Conservation (phyloP, 2,888 invertebrate genomes). For the Auanema sp. region DNA sequence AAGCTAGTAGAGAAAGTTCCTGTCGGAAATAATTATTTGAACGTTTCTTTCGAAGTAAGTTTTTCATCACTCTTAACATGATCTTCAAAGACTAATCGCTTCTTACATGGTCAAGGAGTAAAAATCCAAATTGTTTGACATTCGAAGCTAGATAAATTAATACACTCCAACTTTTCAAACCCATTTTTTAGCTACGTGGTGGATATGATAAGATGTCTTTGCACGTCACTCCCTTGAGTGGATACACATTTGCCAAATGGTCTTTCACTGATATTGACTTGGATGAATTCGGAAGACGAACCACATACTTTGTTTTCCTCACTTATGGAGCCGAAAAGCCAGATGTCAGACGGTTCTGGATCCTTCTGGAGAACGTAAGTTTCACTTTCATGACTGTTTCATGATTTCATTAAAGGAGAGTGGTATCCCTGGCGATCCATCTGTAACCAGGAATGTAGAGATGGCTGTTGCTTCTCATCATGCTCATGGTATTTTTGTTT, state of each 20-base stretch:
- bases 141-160: too few relatives aligned
- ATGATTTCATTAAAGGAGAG: neutral
- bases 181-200: constrained; percentile 44
- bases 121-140: too few relatives aligned
- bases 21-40: constrained; percentile 42
- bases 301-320: constrained; percentile 62
- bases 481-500: constrained; percentile 48
- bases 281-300: constrained; percentile 38
- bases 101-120: too few relatives aligned
- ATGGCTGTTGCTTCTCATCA: constrained; percentile 61
- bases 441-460: constrained; percentile 48
- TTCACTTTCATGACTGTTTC: too few relatives aligned
- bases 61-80: neutral
- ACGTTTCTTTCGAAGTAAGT: constrained; percentile 51
- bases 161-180: too few relatives aligned
- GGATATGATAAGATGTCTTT: constrained; percentile 62
- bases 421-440: constrained; percentile 32
- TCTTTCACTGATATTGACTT: constrained; percentile 45
- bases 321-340: constrained; percentile 58
- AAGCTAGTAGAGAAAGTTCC: constrained; percentile 38
- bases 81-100: too few relatives aligned
- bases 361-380: constrained; percentile 52
- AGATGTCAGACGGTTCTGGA: constrained; percentile 53
- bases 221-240: constrained; percentile 59
- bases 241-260: constrained; percentile 53